Evolutionary conservation across 1,140 invertebrate genomes (phyloP).

Genomic region (Leptopilina clavipes): DNA sequence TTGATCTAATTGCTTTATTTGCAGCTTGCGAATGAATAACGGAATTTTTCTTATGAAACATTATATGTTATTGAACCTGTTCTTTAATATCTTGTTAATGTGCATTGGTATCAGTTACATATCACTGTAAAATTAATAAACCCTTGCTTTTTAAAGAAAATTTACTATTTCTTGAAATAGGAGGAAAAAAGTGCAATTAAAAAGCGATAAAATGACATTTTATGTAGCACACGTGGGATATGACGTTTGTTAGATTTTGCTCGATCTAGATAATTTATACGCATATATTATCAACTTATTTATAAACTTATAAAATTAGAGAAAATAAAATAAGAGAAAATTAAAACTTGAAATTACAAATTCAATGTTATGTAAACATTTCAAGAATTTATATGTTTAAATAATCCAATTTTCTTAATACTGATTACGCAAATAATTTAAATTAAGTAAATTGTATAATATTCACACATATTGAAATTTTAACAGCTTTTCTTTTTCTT

Average conservation of each 20-base stretch:
- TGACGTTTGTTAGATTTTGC: not conserved
- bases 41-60: not conserved
- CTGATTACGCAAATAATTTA: too few relatives aligned
- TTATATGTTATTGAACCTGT: not conserved
- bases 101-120: not conserved
- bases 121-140: too few relatives aligned
- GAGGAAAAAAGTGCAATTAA: not conserved
- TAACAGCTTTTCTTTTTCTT: too few relatives aligned
- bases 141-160: not conserved
- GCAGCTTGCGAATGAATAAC: not conserved
- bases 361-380: too few relatives aligned
- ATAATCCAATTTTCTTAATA: too few relatives aligned
- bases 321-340: not conserved
- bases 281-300: not conserved
- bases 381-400: too few relatives aligned
- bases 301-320: not conserved
- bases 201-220: constrained; percentile 8
- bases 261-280: not conserved
- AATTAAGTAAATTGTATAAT: too few relatives aligned
- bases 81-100: not conserved
- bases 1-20: not conserved
- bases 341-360: not conserved
- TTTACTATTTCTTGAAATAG: not conserved
- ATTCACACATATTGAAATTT: too few relatives aligned
- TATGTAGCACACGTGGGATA: not conserved